phyloP scores from a whole-genome alignment of 2,113 vertebrate species.

The Alaudala cheleensis region DNA sequence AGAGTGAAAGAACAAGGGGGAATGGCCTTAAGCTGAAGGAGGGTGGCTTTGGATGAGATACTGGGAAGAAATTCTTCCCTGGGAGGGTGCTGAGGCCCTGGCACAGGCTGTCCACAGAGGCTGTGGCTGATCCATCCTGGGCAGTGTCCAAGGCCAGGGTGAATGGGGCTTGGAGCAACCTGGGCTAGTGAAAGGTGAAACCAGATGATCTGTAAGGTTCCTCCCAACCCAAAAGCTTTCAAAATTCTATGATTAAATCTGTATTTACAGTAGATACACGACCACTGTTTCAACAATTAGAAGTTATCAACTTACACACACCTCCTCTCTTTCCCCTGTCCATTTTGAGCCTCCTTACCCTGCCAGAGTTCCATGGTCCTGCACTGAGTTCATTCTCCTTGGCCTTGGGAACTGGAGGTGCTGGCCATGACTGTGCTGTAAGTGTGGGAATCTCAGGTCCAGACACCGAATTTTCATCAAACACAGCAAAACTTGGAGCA shows the following conservation, averaged over 20 bases:
- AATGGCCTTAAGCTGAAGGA: background rate
- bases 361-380: slow-evolving; percentile 85
- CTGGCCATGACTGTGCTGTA: slow-evolving; percentile 78
- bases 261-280: background rate
- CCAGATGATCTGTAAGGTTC: rapidly evolving
- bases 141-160: background rate
- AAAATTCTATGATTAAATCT: background rate
- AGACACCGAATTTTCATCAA: slow-evolving; percentile 84
- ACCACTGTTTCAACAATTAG: background rate
- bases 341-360: slow-evolving; percentile 72
- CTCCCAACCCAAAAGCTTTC: background rate
- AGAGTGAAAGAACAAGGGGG: background rate
- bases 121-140: background rate
- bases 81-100: background rate
- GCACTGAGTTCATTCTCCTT: slow-evolving; percentile 89
- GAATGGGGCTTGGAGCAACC: background rate
- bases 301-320: background rate
- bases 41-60: background rate
- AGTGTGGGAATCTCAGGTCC: slow-evolving; percentile 63
- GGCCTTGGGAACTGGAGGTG: slow-evolving; percentile 79
- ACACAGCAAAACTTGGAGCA: slow-evolving; percentile 77
- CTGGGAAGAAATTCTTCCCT: background rate
- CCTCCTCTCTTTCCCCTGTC: background rate
- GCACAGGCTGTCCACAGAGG: background rate
- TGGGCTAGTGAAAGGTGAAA: background rate